phyloP scores from a whole-genome alignment of 2,797 vertebrate species.

The Vireo griseus region DNA sequence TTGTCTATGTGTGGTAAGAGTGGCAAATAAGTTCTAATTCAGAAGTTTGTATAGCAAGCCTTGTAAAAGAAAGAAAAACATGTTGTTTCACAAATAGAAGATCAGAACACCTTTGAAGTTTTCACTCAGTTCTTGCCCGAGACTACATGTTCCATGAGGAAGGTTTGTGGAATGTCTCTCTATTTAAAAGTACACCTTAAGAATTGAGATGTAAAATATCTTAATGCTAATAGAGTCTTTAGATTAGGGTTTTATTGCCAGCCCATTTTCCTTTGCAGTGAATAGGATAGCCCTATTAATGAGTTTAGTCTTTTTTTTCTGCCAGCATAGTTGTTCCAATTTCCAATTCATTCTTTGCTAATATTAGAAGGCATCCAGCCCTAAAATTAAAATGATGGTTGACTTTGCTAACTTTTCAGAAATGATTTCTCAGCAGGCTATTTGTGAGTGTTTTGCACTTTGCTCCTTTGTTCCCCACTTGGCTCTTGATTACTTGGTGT shows the following conservation, averaged over 20 bases:
- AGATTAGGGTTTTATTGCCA: background rate
- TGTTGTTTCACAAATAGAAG: background rate
- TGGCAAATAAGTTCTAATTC: background rate
- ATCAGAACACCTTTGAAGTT: background rate
- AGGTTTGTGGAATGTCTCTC: background rate
- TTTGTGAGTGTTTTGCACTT: background rate
- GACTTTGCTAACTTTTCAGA: constrained; percentile 25
- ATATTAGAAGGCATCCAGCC: constrained; percentile 11
- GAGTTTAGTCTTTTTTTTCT: constrained; percentile 6
- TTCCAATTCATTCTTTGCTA: constrained; percentile 29
- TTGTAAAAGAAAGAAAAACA: background rate
- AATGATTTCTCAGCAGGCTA: background rate
- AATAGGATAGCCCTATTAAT: background rate
- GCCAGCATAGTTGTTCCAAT: background rate
- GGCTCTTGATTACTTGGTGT: background rate
- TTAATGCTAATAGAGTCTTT: background rate
- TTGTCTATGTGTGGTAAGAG: background rate
- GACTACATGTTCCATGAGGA: background rate
- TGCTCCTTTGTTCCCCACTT: constrained; percentile 26
- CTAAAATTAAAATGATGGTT: constrained; percentile 24
- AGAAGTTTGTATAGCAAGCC: background rate
- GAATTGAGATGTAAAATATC: background rate
- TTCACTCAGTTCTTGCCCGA: background rate
- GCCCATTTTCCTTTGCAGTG: background rate
- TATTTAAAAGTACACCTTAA: background rate